Conservation (phyloP, 2,113 vertebrate genomes). For the Pelecanoides urinatrix region DNA sequence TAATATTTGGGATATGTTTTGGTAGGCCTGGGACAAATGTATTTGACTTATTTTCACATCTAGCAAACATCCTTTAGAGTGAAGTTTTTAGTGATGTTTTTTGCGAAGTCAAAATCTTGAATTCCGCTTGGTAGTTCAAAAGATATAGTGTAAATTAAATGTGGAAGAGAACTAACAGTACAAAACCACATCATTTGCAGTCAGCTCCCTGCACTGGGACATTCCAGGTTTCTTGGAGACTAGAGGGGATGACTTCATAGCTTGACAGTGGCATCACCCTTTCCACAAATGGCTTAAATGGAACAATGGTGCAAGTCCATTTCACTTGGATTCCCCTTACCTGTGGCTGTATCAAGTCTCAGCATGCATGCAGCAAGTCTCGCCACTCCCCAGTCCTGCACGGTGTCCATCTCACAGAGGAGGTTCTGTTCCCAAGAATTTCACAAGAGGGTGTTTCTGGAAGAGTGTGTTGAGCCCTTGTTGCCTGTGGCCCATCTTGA, state of each 20-base stretch:
- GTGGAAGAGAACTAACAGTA: neutral
- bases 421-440: neutral
- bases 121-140: neutral
- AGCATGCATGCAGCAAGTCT: neutral
- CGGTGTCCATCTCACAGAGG: fast-evolving
- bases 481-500: neutral
- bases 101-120: neutral
- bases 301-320: neutral
- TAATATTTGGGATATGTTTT: neutral
- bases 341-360: fast-evolving
- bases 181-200: neutral
- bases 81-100: neutral
- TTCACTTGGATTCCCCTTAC: neutral
- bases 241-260: neutral
- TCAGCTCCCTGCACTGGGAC: neutral
- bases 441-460: neutral
- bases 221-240: neutral
- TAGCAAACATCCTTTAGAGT: neutral
- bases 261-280: neutral
- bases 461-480: neutral
- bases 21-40: neutral
- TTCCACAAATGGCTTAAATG: neutral
- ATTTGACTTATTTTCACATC: neutral
- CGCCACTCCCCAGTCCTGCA: neutral
- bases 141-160: neutral